These are phyloP conservation scores for Acanthornis magna DNA, from an alignment of 2,797 vertebrate genomes.

Conservation along the genomic window DNA sequence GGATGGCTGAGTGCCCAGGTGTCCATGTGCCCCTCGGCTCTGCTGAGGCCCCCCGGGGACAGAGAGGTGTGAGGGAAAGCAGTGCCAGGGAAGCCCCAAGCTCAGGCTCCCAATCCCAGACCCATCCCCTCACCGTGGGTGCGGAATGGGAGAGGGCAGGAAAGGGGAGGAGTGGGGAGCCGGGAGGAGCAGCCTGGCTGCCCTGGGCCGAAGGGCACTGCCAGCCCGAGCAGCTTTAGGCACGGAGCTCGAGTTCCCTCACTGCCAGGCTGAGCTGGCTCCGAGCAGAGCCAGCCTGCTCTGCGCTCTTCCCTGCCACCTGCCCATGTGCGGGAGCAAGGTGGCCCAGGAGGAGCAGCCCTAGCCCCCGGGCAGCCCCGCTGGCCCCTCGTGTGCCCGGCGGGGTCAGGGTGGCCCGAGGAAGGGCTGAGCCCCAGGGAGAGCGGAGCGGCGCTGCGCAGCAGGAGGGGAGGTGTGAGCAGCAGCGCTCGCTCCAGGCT, in stretches of 20 bases:
- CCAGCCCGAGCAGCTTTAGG: fast-evolving
- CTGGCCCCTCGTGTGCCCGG: not conserved
- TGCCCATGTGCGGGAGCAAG: fast-evolving
- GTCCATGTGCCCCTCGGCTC: fast-evolving
- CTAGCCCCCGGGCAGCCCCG: fast-evolving
- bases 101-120: not conserved
- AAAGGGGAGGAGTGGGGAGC: not conserved
- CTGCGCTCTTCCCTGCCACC: not conserved
- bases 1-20: not conserved
- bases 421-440: not conserved
- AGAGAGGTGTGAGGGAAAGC: not conserved
- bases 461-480: not conserved
- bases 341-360: not conserved
- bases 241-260: not conserved
- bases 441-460: not conserved
- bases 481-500: constrained; percentile 22
- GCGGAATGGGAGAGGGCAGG: not conserved
- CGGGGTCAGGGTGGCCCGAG: not conserved
- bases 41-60: not conserved
- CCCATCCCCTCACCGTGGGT: fast-evolving
- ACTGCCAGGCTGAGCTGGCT: not conserved
- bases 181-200: not conserved
- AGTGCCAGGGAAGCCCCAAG: not conserved
- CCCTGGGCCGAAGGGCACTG: not conserved
- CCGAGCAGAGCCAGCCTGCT: not conserved